Conservation (phyloP, 2,797 vertebrate genomes). For the Schizopygopsis malacanthus region DNA sequence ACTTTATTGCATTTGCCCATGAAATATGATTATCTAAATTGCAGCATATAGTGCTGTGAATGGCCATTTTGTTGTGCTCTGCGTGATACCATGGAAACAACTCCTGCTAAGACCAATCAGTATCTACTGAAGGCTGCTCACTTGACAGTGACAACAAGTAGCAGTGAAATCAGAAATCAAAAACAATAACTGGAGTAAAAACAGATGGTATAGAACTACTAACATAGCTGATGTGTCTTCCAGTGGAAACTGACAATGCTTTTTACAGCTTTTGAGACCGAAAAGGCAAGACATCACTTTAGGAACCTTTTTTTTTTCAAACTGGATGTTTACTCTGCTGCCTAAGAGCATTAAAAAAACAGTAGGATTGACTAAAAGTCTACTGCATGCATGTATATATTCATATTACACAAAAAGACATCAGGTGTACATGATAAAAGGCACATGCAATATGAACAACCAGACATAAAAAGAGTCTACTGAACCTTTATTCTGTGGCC, state of each 20-base stretch:
- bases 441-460: background rate
- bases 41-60: constrained; percentile 12
- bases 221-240: constrained; percentile 10
- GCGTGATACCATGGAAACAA: constrained; percentile 41
- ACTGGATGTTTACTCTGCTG: background rate
- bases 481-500: background rate
- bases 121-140: constrained; percentile 21
- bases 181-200: constrained; percentile 7
- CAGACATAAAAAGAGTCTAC: background rate
- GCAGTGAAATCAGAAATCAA: constrained; percentile 28
- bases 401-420: constrained; percentile 1
- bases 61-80: constrained; percentile 32
- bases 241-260: background rate
- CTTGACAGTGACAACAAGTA: constrained; percentile 39
- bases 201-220: constrained; percentile 18
- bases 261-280: constrained; percentile 1
- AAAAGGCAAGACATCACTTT: background rate
- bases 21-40: constrained; percentile 50
- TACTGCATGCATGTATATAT: background rate
- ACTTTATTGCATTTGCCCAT: constrained; percentile 44
- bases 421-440: background rate
- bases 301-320: background rate
- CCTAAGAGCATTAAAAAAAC: no score
- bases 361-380: background rate
- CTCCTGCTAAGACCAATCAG: constrained; percentile 27